These are phyloP conservation scores for Eurois occulta DNA, from an alignment of 2,888 invertebrate species.

Conservation along the genomic window DNA sequence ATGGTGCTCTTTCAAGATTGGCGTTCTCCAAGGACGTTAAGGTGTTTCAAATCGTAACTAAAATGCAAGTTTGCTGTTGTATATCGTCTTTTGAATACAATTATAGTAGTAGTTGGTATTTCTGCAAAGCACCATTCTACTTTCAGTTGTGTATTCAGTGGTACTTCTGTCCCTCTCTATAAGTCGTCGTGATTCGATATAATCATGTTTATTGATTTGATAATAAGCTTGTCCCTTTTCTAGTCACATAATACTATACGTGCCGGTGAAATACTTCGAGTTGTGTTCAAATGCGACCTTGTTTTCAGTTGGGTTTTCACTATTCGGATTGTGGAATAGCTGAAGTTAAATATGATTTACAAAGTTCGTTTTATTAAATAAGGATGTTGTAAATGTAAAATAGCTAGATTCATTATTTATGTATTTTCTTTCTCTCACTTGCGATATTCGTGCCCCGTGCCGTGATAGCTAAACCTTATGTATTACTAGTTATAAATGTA, in stretches of 20 bases:
- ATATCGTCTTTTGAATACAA: background rate
- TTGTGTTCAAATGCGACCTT: constrained; percentile 8
- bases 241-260: constrained; percentile 40
- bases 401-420: background rate
- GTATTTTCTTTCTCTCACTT: background rate
- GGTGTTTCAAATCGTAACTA: too few species aligned
- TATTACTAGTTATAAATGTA: background rate
- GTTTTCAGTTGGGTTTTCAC: background rate
- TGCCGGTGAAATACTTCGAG: constrained; percentile 33
- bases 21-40: background rate
- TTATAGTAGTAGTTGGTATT: background rate
- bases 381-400: background rate
- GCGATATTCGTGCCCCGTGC: background rate
- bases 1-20: background rate
- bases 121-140: background rate
- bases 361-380: background rate
- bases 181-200: constrained; percentile 37
- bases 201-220: constrained; percentile 65
- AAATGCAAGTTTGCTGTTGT: background rate
- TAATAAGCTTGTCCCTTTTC: constrained; percentile 61
- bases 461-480: background rate
- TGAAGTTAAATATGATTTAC: background rate
- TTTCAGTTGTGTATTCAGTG: background rate
- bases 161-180: constrained; percentile 8
- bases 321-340: background rate